Conservation (phyloP, 2,888 invertebrate genomes). For the Eristalinus sepulchralis region DNA sequence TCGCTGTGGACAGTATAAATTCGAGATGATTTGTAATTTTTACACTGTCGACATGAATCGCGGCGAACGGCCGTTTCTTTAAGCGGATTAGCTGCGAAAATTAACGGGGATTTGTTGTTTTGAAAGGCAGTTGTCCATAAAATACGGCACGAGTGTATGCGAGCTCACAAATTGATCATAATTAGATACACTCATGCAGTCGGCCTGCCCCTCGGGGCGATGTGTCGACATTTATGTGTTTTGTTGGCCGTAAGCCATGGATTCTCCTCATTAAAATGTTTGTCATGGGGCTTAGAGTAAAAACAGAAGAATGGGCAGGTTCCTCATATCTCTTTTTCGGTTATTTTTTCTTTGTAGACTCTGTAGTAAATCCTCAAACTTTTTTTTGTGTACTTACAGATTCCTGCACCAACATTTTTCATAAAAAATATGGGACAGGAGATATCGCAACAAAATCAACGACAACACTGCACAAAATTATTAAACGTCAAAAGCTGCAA, state of each 20-base stretch:
- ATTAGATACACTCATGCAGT: background rate
- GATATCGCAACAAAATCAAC: slow-evolving; percentile 80
- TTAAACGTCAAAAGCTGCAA: slow-evolving; percentile 58
- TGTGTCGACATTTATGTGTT: background rate
- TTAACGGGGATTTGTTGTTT: slow-evolving; percentile 17
- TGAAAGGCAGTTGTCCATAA: slow-evolving; percentile 13
- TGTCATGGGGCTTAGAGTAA: background rate
- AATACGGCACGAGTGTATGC: background rate
- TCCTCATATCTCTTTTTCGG: too few species aligned
- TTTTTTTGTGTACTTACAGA: slow-evolving; percentile 72
- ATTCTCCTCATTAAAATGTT: background rate
- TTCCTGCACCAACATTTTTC: slow-evolving; percentile 74
- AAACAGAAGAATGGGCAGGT: too few species aligned
- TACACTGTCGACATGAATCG: background rate
- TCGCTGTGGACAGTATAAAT: background rate
- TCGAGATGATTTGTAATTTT: slow-evolving; percentile 10
- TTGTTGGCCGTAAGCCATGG: background rate
- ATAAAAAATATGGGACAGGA: slow-evolving; percentile 81
- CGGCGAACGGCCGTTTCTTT: background rate
- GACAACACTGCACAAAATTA: slow-evolving; percentile 75
- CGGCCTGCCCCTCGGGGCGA: background rate
- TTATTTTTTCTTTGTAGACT: too few species aligned
- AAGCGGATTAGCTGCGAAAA: slow-evolving; percentile 11
- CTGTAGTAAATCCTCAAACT: too few species aligned
- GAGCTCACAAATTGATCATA: background rate